Conservation (phyloP, 1,140 invertebrate species). For the Drosophila murphyi region DNA sequence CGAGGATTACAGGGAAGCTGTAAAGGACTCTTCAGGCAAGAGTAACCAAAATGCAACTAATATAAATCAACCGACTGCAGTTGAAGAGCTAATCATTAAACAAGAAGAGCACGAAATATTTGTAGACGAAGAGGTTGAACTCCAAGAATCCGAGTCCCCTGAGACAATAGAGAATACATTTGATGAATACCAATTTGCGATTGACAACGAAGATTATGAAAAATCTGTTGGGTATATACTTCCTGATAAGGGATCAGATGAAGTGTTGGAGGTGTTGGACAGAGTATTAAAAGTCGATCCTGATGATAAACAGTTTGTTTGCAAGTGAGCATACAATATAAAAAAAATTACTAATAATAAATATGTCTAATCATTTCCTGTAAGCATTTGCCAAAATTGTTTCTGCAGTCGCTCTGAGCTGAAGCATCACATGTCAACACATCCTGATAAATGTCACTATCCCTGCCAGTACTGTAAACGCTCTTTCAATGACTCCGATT, state of each 20-base stretch:
- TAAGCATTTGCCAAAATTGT: conserved; percentile 74
- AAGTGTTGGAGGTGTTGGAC: conserved; percentile 12
- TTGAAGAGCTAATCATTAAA: conserved; percentile 13
- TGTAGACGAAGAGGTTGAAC: conserved; percentile 2
- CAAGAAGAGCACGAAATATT: conserved; percentile 1
- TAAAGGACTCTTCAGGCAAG: neutral
- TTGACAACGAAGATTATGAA: conserved; percentile 3
- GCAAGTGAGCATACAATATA: conserved; percentile 35
- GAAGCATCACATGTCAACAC: conserved; percentile 74
- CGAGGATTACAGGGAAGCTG: conserved; percentile 24
- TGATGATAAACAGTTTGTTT: conserved; percentile 52
- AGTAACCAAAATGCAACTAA: neutral
- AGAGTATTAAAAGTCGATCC: conserved; percentile 31
- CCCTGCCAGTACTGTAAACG: conserved; percentile 72
- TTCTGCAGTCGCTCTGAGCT: conserved; percentile 78
- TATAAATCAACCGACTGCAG: neutral
- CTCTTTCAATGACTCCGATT: conserved; percentile 72
- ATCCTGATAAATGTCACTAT: conserved; percentile 71
- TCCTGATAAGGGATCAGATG: conserved; percentile 23
- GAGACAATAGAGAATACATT: neutral
- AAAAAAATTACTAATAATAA: neutral
- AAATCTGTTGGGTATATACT: neutral
- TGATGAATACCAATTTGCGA: neutral
- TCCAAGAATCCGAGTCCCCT: neutral
- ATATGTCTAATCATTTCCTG: neutral